Percentiles rank a stretch among this genome's conserved stretches.
Conservation (phyloP, 2,797 vertebrate genomes). For the Squalus acanthias region DNA sequence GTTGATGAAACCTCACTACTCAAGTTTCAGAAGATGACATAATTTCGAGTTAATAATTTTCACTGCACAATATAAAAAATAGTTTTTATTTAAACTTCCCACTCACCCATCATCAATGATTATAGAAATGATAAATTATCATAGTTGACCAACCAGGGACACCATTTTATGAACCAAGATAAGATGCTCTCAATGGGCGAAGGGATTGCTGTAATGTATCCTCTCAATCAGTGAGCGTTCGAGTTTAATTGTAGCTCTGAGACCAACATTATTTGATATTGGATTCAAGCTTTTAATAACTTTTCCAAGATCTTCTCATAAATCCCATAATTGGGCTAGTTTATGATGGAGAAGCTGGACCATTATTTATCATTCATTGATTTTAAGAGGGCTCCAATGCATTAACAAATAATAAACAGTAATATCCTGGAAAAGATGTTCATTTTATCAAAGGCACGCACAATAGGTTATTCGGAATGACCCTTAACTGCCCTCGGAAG, state of each 20-base stretch:
- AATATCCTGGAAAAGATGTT: too few relatives aligned
- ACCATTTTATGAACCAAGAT: not conserved
- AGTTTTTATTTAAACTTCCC: not conserved
- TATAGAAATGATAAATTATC: not conserved
- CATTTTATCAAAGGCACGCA: not conserved
- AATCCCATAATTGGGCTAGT: not conserved
- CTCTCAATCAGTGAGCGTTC: not conserved
- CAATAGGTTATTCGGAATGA: not conserved
- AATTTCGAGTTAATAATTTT: not conserved
- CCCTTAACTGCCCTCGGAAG: not conserved
- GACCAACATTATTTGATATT: not conserved
- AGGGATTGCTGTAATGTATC: too few relatives aligned
- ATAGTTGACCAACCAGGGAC: not conserved
- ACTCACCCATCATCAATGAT: not conserved
- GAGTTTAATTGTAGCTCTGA: not conserved
- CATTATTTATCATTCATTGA: not conserved
- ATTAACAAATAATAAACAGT: too few relatives aligned
- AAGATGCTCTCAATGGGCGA: not conserved
- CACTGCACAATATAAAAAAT: not conserved
- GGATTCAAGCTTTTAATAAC: not conserved
- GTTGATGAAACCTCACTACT: not conserved
- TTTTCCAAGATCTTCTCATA: not conserved
- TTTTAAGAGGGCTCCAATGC: not conserved
- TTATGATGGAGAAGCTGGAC: too few relatives aligned
- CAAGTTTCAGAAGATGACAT: not conserved